Evolutionary conservation across 2,797 vertebrate genomes (phyloP).

Genomic region (Salmo trutta): DNA sequence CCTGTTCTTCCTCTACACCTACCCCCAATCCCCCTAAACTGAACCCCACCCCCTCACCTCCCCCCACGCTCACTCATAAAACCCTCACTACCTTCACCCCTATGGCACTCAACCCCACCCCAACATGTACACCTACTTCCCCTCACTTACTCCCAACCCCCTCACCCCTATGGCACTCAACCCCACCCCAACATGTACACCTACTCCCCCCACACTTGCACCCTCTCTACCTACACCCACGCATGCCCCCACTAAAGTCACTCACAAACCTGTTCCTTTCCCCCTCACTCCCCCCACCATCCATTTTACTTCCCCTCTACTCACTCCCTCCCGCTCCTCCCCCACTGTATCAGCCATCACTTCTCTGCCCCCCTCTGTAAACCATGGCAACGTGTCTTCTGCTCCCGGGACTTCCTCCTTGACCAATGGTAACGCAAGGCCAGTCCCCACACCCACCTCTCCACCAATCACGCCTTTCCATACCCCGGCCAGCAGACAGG

Average conservation of each 20-base stretch:
- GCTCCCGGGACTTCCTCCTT: constrained; percentile 55
- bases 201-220: constrained; percentile 60
- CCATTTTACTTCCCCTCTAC: not conserved
- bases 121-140: constrained; percentile 56
- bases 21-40: constrained; percentile 50
- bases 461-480: constrained; percentile 76
- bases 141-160: constrained; percentile 65
- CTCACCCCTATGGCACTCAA: constrained; percentile 38
- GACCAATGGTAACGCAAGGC: constrained; percentile 70
- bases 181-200: not conserved
- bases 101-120: constrained; percentile 47
- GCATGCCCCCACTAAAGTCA: constrained; percentile 39
- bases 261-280: constrained; percentile 4
- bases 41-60: constrained; percentile 27
- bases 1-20: constrained; percentile 67
- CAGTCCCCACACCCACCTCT: constrained; percentile 53
- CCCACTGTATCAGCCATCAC: constrained; percentile 34
- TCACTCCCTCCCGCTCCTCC: constrained; percentile 2
- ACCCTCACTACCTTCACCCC: constrained; percentile 59
- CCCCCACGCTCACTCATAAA: constrained; percentile 57
- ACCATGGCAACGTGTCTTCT: constrained; percentile 27
- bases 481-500: constrained; percentile 78
- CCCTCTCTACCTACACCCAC: constrained; percentile 58
- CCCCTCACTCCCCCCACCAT: constrained; percentile 14
- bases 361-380: constrained; percentile 17